Percentiles rank a stretch among this genome's conserved stretches.
Evolutionary conservation across 2,113 vertebrate genomes (phyloP).

Genomic region (human): GRCh38 chr11:115250501-115251000

Average conservation of each 20-base stretch:
- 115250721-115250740: not conserved
- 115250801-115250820: constrained; percentile 12
- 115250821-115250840: not conserved
- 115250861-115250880: not conserved
- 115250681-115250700: not conserved
- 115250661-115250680: not conserved
- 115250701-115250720: not conserved
- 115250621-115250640: not conserved
- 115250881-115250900: not conserved
- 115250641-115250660: constrained; percentile 41
- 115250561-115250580: constrained; percentile 44
- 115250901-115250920: not conserved
- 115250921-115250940: constrained; percentile 33
- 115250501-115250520: not conserved
- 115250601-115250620: constrained; percentile 32
- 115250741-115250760: constrained; percentile 14
- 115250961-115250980: constrained; percentile 17
- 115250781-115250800: not conserved
- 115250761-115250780: not conserved
- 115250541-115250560: constrained; percentile 26
- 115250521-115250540: not conserved
- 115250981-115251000: not conserved
- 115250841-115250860: not conserved
- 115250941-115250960: not conserved
- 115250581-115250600: constrained; percentile 44